Evolutionary conservation across 2,113 vertebrate species (phyloP).

Genomic region (Apeltes quadracus): DNA sequence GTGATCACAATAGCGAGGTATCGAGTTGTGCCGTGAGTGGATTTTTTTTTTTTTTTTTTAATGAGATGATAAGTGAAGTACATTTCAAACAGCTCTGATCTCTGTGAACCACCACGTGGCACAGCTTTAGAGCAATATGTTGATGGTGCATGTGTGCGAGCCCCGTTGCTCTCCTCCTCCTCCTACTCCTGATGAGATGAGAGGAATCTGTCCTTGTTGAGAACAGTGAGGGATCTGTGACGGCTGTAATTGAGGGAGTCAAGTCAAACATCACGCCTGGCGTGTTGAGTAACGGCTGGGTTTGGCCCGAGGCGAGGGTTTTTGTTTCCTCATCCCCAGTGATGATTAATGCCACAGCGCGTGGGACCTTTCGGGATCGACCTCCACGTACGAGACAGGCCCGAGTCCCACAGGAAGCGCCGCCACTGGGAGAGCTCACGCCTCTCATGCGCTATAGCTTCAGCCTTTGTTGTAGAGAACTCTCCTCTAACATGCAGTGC

Average conservation of each 20-base stretch:
- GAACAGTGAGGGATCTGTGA: conserved; percentile 51
- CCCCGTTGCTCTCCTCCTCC: conserved; percentile 30
- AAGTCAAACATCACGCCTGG: conserved; percentile 70
- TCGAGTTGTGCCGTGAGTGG: conserved; percentile 44
- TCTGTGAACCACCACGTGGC: conserved; percentile 1
- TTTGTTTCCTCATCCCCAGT: conserved; percentile 70
- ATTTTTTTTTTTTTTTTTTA: conserved; percentile 51
- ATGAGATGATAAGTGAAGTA: conserved; percentile 42
- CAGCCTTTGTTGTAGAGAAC: conserved; percentile 13
- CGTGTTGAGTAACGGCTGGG: conserved; percentile 70
- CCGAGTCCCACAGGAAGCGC: conserved; percentile 52
- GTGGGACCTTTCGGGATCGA: conserved; percentile 61
- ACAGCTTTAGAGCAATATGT: conserved; percentile 29
- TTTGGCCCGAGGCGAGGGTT: conserved; percentile 63
- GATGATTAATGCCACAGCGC: conserved; percentile 70
- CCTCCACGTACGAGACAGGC: conserved; percentile 38
- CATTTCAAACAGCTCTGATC: conserved; percentile 50
- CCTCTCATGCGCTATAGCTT: conserved; percentile 12
- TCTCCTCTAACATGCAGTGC: conserved; percentile 21
- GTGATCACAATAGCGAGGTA: conserved; percentile 70
- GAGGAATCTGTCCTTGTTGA: conserved; percentile 62
- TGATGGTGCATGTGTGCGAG: conserved; percentile 25
- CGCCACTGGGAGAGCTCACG: conserved; percentile 34
- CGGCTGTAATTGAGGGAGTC: conserved; percentile 70
- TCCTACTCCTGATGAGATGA: conserved; percentile 36